A percentile compares a stretch with the other conserved stretches of the same genome.
Conservation (phyloP, 2,888 invertebrate genomes). For the Thymelicus acteon region DNA sequence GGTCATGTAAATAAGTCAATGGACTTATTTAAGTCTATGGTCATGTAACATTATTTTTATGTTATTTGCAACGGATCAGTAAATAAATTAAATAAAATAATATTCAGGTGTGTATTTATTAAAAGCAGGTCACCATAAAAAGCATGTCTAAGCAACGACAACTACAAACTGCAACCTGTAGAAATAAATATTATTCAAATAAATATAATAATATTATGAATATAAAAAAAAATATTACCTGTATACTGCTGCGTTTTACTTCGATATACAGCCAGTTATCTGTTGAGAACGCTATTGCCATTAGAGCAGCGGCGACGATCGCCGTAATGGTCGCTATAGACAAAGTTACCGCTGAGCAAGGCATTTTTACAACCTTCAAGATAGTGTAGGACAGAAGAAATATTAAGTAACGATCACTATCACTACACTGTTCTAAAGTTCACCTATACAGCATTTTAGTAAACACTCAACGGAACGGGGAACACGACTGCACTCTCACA, state of each 20-base stretch:
- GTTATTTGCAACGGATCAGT: no score
- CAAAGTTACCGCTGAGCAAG: slow-evolving; percentile 97
- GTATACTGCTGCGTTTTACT: slow-evolving; percentile 94
- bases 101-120: not conserved
- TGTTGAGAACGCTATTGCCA: slow-evolving; percentile 97
- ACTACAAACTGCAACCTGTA: slow-evolving; percentile 8
- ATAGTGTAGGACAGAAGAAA: slow-evolving; percentile 65
- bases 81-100: not conserved
- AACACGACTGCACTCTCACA: slow-evolving; percentile 82
- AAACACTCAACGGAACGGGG: slow-evolving; percentile 76
- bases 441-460: slow-evolving; percentile 83
- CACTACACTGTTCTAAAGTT: slow-evolving; percentile 77
- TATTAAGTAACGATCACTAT: slow-evolving; percentile 68
- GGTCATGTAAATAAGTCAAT: no score
- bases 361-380: slow-evolving; percentile 88
- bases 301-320: slow-evolving; percentile 96
- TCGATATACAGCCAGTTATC: slow-evolving; percentile 98
- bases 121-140: slow-evolving; percentile 31
- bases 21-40: no score
- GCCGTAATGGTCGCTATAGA: slow-evolving; percentile 98
- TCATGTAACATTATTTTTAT: no score
- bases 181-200: no score
- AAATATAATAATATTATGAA: not conserved
- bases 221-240: slow-evolving; percentile 84
- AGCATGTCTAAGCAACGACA: slow-evolving; percentile 29